These are phyloP conservation scores for Oasisia sp. DNA, from an alignment of 2,888 invertebrate genomes.

Conservation along the genomic window DNA sequence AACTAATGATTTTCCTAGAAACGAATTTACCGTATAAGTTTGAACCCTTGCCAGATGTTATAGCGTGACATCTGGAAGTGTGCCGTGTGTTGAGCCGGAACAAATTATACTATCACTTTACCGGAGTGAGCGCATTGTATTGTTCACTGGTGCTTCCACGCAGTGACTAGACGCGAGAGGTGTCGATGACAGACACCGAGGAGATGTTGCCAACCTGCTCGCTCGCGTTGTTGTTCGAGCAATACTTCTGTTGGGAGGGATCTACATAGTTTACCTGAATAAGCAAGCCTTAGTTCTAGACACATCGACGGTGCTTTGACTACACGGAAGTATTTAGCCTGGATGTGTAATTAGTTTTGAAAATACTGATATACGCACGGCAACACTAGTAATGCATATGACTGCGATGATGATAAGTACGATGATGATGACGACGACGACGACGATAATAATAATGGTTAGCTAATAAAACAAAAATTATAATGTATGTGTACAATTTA, in stretches of 20 bases:
- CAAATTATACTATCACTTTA: not conserved
- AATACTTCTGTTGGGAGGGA: not conserved
- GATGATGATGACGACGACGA: no score
- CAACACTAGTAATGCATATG: no score
- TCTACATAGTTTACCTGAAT: not conserved
- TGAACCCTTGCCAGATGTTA: not conserved
- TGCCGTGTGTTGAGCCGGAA: not conserved
- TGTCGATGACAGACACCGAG: not conserved
- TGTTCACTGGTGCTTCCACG: not conserved
- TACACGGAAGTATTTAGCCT: not conserved
- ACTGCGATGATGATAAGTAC: no score
- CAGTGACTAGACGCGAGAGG: not conserved
- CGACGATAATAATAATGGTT: no score
- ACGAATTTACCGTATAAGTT: not conserved
- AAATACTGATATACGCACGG: no score
- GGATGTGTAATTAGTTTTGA: not conserved
- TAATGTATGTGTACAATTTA: no score
- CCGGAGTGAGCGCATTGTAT: not conserved
- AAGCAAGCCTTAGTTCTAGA: not conserved
- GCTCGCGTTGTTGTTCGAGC: not conserved
- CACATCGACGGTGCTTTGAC: not conserved
- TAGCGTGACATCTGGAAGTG: not conserved
- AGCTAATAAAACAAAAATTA: no score
- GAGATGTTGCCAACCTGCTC: not conserved
- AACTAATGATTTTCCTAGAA: not conserved